Base-by-base conservation (phyloP, 2,888 invertebrate genomes). In the Sinelater perroti region DNA sequence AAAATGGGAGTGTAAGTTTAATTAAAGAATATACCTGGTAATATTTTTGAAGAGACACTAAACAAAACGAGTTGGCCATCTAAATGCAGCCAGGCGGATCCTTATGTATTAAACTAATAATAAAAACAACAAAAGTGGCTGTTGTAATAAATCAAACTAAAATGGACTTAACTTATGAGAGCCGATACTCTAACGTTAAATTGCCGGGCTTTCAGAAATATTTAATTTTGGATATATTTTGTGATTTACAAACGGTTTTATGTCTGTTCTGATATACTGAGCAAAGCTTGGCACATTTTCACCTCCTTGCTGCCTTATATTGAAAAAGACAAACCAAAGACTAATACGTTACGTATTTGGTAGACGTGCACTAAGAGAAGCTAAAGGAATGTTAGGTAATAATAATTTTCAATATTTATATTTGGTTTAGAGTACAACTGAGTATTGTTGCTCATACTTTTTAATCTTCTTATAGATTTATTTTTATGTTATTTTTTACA, bases 181-280 rank as follows among this genome's bases (percentile, higher is more conserved):
- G 87, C 73, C 86, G 98, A 71, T 99, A 97, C 77, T 88, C 90
- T 79, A 83, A 83, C 70, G 80, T 88, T 0, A 86, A 87, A 72
- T 78, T 99, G 62, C 97, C 98, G 1, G 98, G 99, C 79, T 99
- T 99, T 1, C 99, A 99, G 76, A 98, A 99, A 79, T 86, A 98
- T 62, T 84, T 99, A 56, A 95, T 99, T 68, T 81, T 97, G 61
- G 99, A 99, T 76, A 97, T 99, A 0, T 98, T 99, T 77, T 93
- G 93, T 75, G 99, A 99, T 21, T 95, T 95, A 6, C 97, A 99
- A 82, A 98, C 98, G 91, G 96, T 99, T 80, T 99, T n/a, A 99
- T 81, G 99, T 99, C 0, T 87, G 99, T 40, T 91, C 92, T 61
- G 99, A 99, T 79, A 99, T 99, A 75, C 80, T 99, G 54, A 89